These are phyloP conservation scores for Numenius arquata DNA, from an alignment of 2,113 vertebrate species.

Conservation along the genomic window DNA sequence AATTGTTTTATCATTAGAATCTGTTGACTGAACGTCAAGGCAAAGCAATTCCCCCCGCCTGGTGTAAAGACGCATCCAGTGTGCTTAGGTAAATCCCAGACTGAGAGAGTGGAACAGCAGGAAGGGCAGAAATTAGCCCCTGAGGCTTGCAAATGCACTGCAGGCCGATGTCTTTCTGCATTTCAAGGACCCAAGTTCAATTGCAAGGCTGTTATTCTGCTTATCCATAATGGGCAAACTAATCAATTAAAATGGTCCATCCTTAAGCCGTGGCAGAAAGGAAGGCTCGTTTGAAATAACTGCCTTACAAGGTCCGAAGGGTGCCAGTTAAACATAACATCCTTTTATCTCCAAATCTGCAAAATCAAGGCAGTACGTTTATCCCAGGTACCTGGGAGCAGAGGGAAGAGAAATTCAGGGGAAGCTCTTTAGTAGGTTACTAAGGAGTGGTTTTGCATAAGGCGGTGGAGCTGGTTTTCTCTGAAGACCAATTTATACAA, in stretches of 20 bases:
- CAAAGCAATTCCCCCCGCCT: not conserved
- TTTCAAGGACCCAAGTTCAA: slow-evolving; percentile 13
- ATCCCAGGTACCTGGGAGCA: not conserved
- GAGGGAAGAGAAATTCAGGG: not conserved
- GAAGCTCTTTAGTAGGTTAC: slow-evolving; percentile 53
- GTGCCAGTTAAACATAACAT: not conserved
- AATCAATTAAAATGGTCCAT: slow-evolving; percentile 4
- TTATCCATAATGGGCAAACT: not conserved
- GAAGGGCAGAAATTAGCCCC: slow-evolving; percentile 43
- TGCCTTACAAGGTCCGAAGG: not conserved
- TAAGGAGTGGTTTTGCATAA: slow-evolving; percentile 49
- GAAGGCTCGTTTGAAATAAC: not conserved
- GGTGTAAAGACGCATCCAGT: not conserved
- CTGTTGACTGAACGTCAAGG: slow-evolving; percentile 34
- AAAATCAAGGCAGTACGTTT: not conserved
- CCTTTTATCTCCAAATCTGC: not conserved
- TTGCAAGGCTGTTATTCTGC: slow-evolving; percentile 6
- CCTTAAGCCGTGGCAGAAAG: not conserved
- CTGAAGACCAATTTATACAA: slow-evolving; percentile 70
- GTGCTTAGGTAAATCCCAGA: slow-evolving; percentile 33
- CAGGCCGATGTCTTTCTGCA: not conserved
- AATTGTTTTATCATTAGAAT: slow-evolving; percentile 57
- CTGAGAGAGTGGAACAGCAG: not conserved
- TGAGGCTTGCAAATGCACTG: slow-evolving; percentile 30
- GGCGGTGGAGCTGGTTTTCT: slow-evolving; percentile 41